Base-by-base conservation (phyloP, 1,140 invertebrate species). In the Atta texana region DNA sequence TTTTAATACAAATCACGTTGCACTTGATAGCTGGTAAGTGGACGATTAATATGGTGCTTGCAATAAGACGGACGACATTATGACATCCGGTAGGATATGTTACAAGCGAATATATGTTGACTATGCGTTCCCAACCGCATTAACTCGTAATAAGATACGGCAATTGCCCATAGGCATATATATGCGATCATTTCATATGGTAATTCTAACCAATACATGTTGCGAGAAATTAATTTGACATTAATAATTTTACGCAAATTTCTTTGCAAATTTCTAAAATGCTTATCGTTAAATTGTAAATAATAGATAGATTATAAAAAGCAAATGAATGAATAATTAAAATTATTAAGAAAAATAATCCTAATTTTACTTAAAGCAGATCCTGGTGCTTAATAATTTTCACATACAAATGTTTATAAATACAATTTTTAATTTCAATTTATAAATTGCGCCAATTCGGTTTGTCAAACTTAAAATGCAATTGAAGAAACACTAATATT, bases 71-170 rank as follows among this genome's bases (percentile, higher is more conserved):
- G 81, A 87, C 75, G 39, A 78, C 71, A 80, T 91, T 82, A 78
- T 78, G 88, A 89, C 90, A 89, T 91, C 88, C 90, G 88, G 90
- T 77, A 55, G 64, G 72, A 39, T 89, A 85, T 64, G 86, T 84
- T 72, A 78, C 88, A 86, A 31, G 63, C 53, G 72, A 64, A 64
- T 76, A 63, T 53, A 28, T 57, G 68, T 44, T 61, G 28, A 49
- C 69, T 39, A 21, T 74, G 61, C 84, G 63, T 82, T 89, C 71
- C 39, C 87, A 81, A 86, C 61, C 4, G n/a, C 8, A 28, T 75
- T 61, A 63, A 49, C 39, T 75, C 28, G 55, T 75, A 82, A 82
- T 82, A 61, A 81, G 78, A 82, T 82, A 82, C 49, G 55, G n/a
- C 49, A 63, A 74, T 84, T 84, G 68, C 55, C 24, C 44, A 57